Evolutionary conservation across 2,888 invertebrate genomes (phyloP).

Genomic region (Beris morrisii): DNA sequence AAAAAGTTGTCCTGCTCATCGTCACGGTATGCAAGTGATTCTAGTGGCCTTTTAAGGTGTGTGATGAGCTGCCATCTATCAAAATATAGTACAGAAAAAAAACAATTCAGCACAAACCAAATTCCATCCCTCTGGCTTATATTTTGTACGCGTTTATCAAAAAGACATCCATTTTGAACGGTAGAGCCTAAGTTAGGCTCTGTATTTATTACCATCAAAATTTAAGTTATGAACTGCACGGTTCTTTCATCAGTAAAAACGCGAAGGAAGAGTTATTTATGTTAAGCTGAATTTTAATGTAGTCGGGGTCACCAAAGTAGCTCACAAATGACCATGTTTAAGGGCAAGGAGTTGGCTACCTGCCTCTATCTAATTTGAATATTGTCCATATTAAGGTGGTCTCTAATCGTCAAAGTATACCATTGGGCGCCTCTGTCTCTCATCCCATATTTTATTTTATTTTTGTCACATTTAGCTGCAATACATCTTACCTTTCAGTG

Average conservation of each 20-base stretch:
- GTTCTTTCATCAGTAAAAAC: no score
- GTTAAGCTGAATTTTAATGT: no score
- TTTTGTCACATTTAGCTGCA: neutral
- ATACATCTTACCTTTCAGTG: neutral
- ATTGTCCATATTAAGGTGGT: neutral
- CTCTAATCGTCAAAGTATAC: neutral
- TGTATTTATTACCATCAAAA: no score
- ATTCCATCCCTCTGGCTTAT: no score
- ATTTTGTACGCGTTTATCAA: neutral
- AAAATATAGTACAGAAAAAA: neutral
- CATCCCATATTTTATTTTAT: neutral
- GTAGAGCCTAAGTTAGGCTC: neutral
- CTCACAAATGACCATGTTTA: no score
- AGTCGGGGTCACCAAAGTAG: no score
- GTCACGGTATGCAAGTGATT: neutral
- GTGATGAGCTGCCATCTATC: conserved; percentile 16
- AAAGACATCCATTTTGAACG: neutral
- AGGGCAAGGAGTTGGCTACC: neutral
- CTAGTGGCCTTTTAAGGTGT: conserved; percentile 16
- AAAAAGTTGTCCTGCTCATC: neutral
- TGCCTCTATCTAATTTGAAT: neutral
- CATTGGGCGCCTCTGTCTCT: neutral
- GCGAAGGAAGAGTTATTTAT: no score
- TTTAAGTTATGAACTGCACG: no score
- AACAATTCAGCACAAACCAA: neutral